These are phyloP conservation scores for Clupea harengus DNA, from an alignment of 2,113 vertebrate genomes.

Conservation along the genomic window DNA sequence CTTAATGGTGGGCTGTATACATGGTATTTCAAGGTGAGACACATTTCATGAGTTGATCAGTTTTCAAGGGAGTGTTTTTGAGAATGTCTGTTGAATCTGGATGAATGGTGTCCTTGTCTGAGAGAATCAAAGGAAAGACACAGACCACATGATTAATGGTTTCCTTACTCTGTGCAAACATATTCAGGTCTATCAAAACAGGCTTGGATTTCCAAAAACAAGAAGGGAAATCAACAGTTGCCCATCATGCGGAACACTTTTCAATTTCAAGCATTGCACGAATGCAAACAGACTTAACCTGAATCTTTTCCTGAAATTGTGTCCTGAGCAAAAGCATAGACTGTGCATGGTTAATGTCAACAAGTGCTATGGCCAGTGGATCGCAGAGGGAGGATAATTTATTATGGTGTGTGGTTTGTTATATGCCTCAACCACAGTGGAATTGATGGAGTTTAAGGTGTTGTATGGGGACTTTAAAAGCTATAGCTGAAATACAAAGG, in stretches of 20 bases:
- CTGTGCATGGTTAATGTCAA: conserved; percentile 59
- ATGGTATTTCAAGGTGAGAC: conserved; percentile 13
- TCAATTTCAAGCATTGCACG: not conserved
- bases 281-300: conserved; percentile 19
- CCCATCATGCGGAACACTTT: conserved; percentile 35
- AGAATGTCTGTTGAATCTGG: conserved; percentile 4
- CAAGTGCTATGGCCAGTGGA: conserved; percentile 49
- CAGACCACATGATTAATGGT: conserved; percentile 8
- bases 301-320: conserved; percentile 35
- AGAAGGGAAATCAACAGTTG: conserved; percentile 18
- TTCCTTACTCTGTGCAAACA: conserved; percentile 4
- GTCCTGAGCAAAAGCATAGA: conserved; percentile 45
- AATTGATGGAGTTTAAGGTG: conserved; percentile 69
- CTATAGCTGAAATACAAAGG: not conserved
- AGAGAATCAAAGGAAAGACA: conserved; percentile 8
- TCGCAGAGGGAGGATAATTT: conserved; percentile 60
- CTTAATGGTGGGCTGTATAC: not conserved
- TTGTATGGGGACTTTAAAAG: conserved; percentile 52
- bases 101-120: conserved; percentile 12
- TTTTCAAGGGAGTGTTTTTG: not conserved
- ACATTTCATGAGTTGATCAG: not conserved
- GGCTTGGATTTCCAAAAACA: conserved; percentile 12
- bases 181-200: not conserved
- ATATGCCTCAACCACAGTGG: conserved; percentile 54
- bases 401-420: conserved; percentile 63